Evolutionary conservation across 2,888 invertebrate species (phyloP).

Genomic region (Schrankia costaestrigalis): DNA sequence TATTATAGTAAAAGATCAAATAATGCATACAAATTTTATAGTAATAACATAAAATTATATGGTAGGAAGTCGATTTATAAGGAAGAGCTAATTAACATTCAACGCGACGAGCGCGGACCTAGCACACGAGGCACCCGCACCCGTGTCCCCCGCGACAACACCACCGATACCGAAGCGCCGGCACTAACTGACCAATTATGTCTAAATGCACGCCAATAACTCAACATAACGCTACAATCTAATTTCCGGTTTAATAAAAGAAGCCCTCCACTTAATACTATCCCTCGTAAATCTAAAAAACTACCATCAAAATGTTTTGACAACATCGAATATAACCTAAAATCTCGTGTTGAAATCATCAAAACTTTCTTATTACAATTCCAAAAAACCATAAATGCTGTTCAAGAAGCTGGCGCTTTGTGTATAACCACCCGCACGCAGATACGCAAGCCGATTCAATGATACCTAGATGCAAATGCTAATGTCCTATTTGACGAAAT

Average conservation of each 20-base stretch:
- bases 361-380: conserved; percentile 50
- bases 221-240: conserved; percentile 4
- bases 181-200: conserved; percentile 25
- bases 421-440: conserved; percentile 64
- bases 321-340: conserved; percentile 79
- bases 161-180: conserved; percentile 29
- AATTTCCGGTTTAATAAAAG: conserved; percentile 3
- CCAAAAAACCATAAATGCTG: conserved; percentile 43
- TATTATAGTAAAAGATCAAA: neutral
- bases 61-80: conserved; percentile 65
- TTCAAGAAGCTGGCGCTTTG: conserved; percentile 50
- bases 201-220: conserved; percentile 13
- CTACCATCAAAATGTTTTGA: conserved; percentile 58
- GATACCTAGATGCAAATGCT: conserved; percentile 80
- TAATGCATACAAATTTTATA: neutral
- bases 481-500: conserved; percentile 79
- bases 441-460: conserved; percentile 78
- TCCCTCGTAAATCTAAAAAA: conserved; percentile 28
- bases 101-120: conserved; percentile 56
- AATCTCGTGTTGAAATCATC: conserved; percentile 68
- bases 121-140: conserved; percentile 56
- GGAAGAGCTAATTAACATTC: conserved; percentile 76
- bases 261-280: conserved; percentile 8
- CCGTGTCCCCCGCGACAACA: conserved; percentile 34
- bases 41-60: conserved; percentile 32